Base-by-base conservation (phyloP, 1,140 invertebrate genomes). In the Cydia amplana region DNA sequence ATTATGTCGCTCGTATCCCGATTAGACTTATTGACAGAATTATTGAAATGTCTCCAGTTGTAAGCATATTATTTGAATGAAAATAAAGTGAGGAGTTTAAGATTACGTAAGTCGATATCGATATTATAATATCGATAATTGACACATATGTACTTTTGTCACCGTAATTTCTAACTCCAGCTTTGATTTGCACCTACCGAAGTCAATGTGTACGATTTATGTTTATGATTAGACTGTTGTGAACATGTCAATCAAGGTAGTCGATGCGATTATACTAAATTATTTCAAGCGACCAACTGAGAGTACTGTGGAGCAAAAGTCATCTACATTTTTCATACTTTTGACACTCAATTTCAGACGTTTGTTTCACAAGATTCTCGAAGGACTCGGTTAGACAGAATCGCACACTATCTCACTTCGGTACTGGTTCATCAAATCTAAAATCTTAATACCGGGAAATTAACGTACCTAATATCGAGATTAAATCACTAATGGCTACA, bases 381-480 rank as follows among this genome's bases (percentile, higher is more conserved):
- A 36, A n/a, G 1, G 28, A 14, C 65, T 18, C 20, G 55, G 18
- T 36, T 70, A 70, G 65, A 70, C 65, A 70, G 65, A 70, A 70
- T 70, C 43, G 32, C 65, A 70, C 65, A 70, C 65, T 70, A 70
- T 70, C 65, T 70, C 65, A 70, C 65, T 70, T 40, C 28, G 43
- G 65, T 43, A 70, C 65, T 32, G 18, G 25, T 36, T n/a, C 36
- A 67, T 32, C 25, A 32, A 67, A 14, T 67, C 64, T n/a, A 67
- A 67, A 70, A 7, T n/a, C 12, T 70, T 70, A 70, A 40, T 18
- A 23, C 55, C 55, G 20, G 55, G 1, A 60, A 23, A 12, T 60
- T 23, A 60, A 20, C 20, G 55, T 60, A 60, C 20, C 55, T 23
- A 60, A 51, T 12, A 60, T 60, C 20, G 20, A 60, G 7, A 60